A percentile compares a stretch with the other conserved stretches of the same genome.
phyloP scores from a whole-genome alignment of 23 tunicate genomes.

The Corella eumyota region DNA sequence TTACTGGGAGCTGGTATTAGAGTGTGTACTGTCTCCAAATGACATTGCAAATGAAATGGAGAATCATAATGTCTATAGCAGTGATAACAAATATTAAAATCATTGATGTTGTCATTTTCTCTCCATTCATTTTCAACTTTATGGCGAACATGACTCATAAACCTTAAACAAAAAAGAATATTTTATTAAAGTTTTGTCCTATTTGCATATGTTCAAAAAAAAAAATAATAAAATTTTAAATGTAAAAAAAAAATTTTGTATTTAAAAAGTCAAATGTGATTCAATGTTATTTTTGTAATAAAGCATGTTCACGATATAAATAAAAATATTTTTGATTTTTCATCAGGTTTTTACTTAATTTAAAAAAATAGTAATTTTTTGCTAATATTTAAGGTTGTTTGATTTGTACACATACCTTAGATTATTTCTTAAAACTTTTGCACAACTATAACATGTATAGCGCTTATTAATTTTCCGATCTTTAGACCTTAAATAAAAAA shows the following conservation, averaged over 20 bases:
- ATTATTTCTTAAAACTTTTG: constrained; percentile 58
- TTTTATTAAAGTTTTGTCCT: no score
- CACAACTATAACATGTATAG: constrained; percentile 60
- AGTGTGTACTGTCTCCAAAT: constrained; percentile 71
- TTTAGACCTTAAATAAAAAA: constrained; percentile 19
- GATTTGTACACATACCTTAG: constrained; percentile 17
- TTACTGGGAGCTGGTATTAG: constrained; percentile 64
- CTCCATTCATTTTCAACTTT: constrained; percentile 59
- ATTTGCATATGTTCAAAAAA: no score
- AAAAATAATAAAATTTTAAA: no score
- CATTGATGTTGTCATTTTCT: constrained; percentile 37
- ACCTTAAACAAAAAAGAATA: constrained; percentile 17
- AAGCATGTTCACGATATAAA: no score
- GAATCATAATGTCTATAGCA: constrained; percentile 60
- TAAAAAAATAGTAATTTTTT: not conserved
- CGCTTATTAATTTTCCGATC: constrained; percentile 5
- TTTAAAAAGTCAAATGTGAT: no score
- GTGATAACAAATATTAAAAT: constrained; percentile 57
- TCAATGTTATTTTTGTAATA: no score
- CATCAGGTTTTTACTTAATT: not conserved
- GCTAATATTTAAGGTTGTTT: not conserved
- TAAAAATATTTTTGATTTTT: not conserved
- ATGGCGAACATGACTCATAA: constrained; percentile 86
- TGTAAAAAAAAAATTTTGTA: no score
- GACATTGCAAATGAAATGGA: constrained; percentile 78